phyloP scores from a whole-genome alignment of 2,888 invertebrate genomes.

The Eubasilissa splendida region DNA sequence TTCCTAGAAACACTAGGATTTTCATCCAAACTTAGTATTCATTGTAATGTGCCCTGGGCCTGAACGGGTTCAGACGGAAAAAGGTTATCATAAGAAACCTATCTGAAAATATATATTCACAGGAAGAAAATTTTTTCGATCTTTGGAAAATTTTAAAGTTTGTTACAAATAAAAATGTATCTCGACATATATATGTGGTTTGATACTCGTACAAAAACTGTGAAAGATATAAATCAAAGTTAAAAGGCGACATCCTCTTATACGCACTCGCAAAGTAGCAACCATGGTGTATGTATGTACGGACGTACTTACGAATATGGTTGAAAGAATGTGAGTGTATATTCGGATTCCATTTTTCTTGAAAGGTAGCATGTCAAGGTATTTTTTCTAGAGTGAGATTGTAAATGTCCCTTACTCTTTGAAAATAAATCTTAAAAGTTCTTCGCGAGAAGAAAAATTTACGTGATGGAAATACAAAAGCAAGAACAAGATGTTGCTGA shows the following conservation, averaged over 20 bases:
- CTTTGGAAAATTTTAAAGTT: too few species aligned
- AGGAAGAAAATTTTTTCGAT: too few species aligned
- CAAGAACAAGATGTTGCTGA: slow-evolving; percentile 39
- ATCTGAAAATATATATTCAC: too few species aligned
- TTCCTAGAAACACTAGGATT: too few species aligned
- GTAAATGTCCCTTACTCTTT: slow-evolving; percentile 47
- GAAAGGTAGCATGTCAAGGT: slow-evolving; percentile 47
- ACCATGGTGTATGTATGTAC: slow-evolving; percentile 20
- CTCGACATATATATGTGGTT: too few species aligned
- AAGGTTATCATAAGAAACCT: too few species aligned
- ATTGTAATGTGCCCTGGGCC: too few species aligned
- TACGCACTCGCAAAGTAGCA: slow-evolving; percentile 2
- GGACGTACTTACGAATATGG: slow-evolving; percentile 4
- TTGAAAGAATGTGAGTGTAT: slow-evolving; percentile 39
- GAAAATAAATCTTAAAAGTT: slow-evolving; percentile 49
- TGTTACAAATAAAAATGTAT: too few species aligned
- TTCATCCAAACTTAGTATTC: too few species aligned
- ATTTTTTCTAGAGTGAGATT: slow-evolving; percentile 36
- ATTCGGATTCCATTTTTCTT: slow-evolving; percentile 37
- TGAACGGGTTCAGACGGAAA: too few species aligned
- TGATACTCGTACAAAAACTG: not conserved
- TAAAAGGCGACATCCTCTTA: slow-evolving; percentile 4
- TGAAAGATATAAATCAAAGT: not conserved
- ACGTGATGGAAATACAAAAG: slow-evolving; percentile 50
- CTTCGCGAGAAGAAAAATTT: slow-evolving; percentile 47